Evolutionary conservation across 2,888 invertebrate genomes (phyloP), one percentile per base, ranked within the genome.

Genomic region (Cybosia mesomella): DNA sequence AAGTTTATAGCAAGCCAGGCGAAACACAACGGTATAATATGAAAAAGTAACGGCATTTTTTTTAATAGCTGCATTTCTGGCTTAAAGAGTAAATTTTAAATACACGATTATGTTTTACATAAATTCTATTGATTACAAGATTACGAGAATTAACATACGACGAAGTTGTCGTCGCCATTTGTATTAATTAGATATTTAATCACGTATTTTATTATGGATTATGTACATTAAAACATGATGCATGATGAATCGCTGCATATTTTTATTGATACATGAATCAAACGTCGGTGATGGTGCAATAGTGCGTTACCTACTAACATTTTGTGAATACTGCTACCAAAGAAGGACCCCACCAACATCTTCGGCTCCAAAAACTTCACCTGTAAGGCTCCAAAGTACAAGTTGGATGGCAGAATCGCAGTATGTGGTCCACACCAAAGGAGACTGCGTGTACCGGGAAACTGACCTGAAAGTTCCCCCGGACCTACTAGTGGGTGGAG

Each of bases 131-230:
- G 69, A 76, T 78, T 78, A 77, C 60, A 64, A 74, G 74, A 78
- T 78, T 74, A 77, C 70, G 68, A 78, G 69, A 70, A 77, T 72
- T 70, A 74, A 68, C 66, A 68, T 70, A 70, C 66, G 73, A 74
- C 67, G 54, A 63, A 55, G 75, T 54, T 75, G 73, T 75, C 53
- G 60, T 43, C 68, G 66, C 73, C 67, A 66, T 64, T 64, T 49
- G 22, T 75, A 71, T 70, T 72, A 70, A 78, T 76, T 74, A 70
- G 74, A 69, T 65, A 70, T 39, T 57, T 61, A 18, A 57, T 28
- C 32, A 36, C 34, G 64, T 66, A 22, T 28, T 24, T 62, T 64
- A 71, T 72, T 65, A 58, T 67, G 57, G 61, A 68, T 64, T 49
- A 9, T 49, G 9, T 0, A n/a, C 7, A 49, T 43, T 49, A 49